These are phyloP conservation scores for Cyprinella venusta DNA, from an alignment of 2,797 vertebrate genomes.

Conservation along the genomic window DNA sequence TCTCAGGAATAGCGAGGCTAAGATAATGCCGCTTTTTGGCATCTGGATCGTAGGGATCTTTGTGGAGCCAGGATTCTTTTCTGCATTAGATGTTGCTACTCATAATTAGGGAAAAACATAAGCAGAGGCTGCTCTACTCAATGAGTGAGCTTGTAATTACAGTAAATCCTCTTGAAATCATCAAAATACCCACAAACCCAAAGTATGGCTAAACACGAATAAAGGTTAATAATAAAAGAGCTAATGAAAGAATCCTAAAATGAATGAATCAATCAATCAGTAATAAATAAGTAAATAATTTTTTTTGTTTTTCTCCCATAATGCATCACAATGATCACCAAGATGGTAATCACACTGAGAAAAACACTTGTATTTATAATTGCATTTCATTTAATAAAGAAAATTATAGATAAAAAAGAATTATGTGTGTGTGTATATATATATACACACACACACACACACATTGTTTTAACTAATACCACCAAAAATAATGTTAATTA, in stretches of 20 bases:
- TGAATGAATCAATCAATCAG: not conserved
- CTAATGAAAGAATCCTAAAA: not conserved
- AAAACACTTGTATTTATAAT: not conserved
- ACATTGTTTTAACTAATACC: not conserved
- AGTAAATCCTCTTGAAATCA: slow-evolving; percentile 14
- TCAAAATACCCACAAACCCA: not conserved
- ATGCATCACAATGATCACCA: not conserved
- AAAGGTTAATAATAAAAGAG: not conserved
- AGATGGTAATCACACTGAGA: not conserved
- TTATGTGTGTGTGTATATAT: not conserved
- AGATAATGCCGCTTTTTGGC: slow-evolving; percentile 31
- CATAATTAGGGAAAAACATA: slow-evolving; percentile 24
- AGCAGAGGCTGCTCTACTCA: not conserved
- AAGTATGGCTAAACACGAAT: not conserved
- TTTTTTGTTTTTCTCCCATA: too few species aligned
- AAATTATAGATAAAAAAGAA: not conserved
- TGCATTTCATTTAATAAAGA: not conserved
- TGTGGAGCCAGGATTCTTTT: slow-evolving; percentile 31
- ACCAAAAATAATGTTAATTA: not conserved
- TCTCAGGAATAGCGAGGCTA: slow-evolving; percentile 1
- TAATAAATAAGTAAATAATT: not conserved
- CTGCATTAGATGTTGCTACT: slow-evolving; percentile 10
- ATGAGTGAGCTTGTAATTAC: not conserved
- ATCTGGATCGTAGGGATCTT: slow-evolving; percentile 7
- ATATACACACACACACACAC: not conserved